phyloP scores from a whole-genome alignment of 2,888 invertebrate genomes.

The Calameuta filiformis region DNA sequence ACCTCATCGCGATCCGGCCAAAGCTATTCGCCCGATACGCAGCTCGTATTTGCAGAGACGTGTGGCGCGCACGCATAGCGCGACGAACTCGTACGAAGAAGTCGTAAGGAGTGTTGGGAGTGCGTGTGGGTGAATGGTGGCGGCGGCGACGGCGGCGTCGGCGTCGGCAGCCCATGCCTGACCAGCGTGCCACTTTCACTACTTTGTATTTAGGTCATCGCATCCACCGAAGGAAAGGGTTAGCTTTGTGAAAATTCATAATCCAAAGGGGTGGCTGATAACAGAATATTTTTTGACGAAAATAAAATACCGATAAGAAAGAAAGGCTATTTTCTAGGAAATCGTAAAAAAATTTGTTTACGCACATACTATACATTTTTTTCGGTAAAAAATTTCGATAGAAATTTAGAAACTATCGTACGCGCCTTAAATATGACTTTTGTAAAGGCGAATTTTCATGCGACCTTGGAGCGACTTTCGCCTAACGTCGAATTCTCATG shows the following conservation, averaged over 20 bases:
- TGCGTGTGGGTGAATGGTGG: conserved; percentile 13
- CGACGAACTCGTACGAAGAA: conserved; percentile 3
- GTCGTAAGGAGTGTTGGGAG: not conserved
- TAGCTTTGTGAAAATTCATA: conserved; percentile 21
- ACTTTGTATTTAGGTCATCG: conserved; percentile 64
- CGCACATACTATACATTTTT: no score
- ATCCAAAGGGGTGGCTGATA: not conserved
- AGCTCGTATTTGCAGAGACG: conserved; percentile 26
- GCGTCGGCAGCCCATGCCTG: conserved; percentile 57
- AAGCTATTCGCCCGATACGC: conserved; percentile 41
- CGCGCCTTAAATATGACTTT: not conserved
- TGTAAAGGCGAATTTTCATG: conserved; percentile 5
- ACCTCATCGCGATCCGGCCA: conserved; percentile 43
- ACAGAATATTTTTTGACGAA: not conserved
- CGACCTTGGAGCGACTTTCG: conserved; percentile 46
- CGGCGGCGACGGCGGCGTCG: conserved; percentile 35
- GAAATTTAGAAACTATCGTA: not conserved
- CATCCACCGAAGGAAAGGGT: conserved; percentile 49
- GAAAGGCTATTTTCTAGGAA: not conserved
- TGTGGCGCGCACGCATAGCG: conserved; percentile 9
- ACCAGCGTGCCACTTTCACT: conserved; percentile 66
- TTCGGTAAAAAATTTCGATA: no score
- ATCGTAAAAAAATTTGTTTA: no score
- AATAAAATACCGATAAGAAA: not conserved
- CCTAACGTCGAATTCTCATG: conserved; percentile 24